A percentile compares a stretch with the other conserved stretches of the same genome.
Conservation (phyloP, 1,140 invertebrate species). For the Contarinia nasturtii region DNA sequence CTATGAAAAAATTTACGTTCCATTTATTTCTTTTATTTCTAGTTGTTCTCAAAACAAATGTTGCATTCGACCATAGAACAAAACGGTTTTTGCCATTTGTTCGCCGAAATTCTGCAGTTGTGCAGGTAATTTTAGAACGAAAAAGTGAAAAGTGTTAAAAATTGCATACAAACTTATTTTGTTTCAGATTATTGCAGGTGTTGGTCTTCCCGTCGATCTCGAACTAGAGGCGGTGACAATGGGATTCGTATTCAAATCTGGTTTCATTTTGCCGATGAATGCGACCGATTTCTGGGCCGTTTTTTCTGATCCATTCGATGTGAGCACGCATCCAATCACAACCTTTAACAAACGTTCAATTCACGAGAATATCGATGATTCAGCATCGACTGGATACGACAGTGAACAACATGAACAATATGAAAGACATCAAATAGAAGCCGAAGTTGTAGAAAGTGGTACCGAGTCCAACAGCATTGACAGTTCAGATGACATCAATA, state of each 20-base stretch:
- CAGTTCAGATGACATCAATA: not conserved
- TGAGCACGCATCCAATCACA: not conserved
- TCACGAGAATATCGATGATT: not conserved
- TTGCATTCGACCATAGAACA: too few relatives aligned
- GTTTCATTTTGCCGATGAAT: constrained; percentile 1
- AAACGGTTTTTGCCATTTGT: too few relatives aligned
- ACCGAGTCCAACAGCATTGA: not conserved
- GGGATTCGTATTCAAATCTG: constrained; percentile 2
- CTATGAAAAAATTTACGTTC: too few relatives aligned
- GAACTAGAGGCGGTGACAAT: not conserved
- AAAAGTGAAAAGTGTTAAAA: not conserved
- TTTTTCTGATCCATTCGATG: not conserved
- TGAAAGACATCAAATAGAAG: not conserved
- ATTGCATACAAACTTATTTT: not conserved
- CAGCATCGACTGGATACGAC: not conserved
- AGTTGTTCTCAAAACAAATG: too few relatives aligned
- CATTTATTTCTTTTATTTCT: too few relatives aligned
- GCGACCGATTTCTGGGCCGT: not conserved
- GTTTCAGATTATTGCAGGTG: constrained; percentile 3
- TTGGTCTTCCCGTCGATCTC: constrained; percentile 2
- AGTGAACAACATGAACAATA: not conserved
- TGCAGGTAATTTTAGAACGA: too few relatives aligned
- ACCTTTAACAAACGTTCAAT: not conserved
- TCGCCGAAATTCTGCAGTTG: too few relatives aligned
- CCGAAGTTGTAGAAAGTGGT: not conserved